These are phyloP conservation scores for Cryptophagus acutangulus DNA, from an alignment of 2,888 invertebrate species.

Conservation along the genomic window DNA sequence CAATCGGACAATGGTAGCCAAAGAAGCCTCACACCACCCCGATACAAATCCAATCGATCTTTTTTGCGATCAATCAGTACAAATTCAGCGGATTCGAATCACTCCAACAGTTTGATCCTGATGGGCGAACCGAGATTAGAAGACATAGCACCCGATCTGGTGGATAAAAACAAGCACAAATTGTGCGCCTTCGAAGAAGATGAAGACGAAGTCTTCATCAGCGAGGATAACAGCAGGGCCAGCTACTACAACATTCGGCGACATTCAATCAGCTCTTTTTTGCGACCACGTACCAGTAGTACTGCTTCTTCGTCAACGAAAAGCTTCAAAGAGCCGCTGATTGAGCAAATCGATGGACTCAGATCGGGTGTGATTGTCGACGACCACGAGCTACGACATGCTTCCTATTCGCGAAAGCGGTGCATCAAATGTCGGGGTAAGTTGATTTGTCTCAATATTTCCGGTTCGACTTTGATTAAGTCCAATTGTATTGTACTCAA, in stretches of 20 bases:
- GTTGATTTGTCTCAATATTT: constrained; percentile 20
- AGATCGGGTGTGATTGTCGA: constrained; percentile 33
- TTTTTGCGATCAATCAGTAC: constrained; percentile 60
- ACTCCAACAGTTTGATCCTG: constrained; percentile 62
- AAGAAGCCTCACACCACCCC: constrained; percentile 34
- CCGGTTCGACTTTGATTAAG: constrained; percentile 32
- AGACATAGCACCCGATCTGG: constrained; percentile 59
- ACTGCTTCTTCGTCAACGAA: constrained; percentile 36
- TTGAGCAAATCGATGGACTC: constrained; percentile 35
- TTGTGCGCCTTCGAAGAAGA: constrained; percentile 40
- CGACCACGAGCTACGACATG: constrained; percentile 44
- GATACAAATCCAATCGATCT: constrained; percentile 5
- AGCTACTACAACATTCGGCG: constrained; percentile 55
- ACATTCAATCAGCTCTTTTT: constrained; percentile 65
- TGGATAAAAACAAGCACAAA: constrained; percentile 43
- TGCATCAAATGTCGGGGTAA: constrained; percentile 36
- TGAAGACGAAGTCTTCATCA: constrained; percentile 58
- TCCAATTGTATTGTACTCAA: constrained; percentile 31
- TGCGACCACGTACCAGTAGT: constrained; percentile 43
- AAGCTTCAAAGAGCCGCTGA: constrained; percentile 43
- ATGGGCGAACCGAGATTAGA: constrained; percentile 66
- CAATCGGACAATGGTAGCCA: constrained; percentile 29
- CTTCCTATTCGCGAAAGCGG: constrained; percentile 44
- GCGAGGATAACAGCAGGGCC: constrained; percentile 44
- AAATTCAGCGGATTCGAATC: constrained; percentile 56